Evolutionary conservation across 2,797 vertebrate species (phyloP), one percentile per base, ranked within the genome.

Genomic region (Phoxinus dragarum): DNA sequence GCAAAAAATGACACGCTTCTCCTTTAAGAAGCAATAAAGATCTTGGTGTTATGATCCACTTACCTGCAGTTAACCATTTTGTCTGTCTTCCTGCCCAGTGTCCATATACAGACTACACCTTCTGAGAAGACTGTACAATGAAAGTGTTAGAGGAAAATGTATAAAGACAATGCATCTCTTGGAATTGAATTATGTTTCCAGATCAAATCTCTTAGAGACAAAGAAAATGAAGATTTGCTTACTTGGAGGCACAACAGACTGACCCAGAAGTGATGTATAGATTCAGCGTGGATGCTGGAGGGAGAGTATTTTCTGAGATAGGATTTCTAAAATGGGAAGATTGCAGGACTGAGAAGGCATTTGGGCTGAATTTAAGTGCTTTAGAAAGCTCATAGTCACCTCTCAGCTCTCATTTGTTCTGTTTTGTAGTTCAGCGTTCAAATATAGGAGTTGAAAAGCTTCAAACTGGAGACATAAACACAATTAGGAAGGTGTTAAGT

Each of bases 321-420:
- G 80, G 79, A 80, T 88, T 85, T 86, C 42, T 44, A 59, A 86
- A 89, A 77, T 68, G 81, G 69, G 68, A 85, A 61, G 68, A 75
- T 80, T 82, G 69, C 67, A 74, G 82, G 52, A 34, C 31, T 68
- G 73, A 56, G 73, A 54, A 83, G 52, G 19, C 71, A 73, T 86
- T 34, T 78, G 56, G 10, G 54, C 42, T 69, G 27, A 54, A 64
- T 66, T 56, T 19, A 71, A 82, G 49, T 64, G 61, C 42, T 77
- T 86, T 82, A 82, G 16, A 59, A 72, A 73, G 54, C 23, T 77
- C 80, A 49, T 61, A 42, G 47, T 84, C 74, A 68, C 73, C 74
- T 68, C 61, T 77, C 47, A 21, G 73, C 34, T 44, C 66, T 59
- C 66, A 78, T 71, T 75, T 84, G 34, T 31, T 76, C 42, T 67